Evolutionary conservation across 2,113 vertebrate species (phyloP).

Genomic region (Meriones unguiculatus): DNA sequence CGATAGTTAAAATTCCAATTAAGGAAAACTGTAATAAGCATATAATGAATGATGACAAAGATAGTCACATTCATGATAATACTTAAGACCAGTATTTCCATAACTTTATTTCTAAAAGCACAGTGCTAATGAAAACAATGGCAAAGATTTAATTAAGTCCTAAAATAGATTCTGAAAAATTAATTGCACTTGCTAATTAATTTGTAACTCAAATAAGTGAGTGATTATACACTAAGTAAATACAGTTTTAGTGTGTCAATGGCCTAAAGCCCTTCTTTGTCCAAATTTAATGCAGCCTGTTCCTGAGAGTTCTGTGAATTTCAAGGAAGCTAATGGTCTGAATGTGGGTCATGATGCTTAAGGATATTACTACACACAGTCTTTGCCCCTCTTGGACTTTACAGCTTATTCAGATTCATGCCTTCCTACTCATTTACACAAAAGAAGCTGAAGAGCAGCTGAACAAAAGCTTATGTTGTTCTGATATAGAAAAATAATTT

Average conservation of each 20-base stretch:
- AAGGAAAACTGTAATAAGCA: conserved; percentile 57
- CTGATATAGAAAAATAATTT: conserved; percentile 19
- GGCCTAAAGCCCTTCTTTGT: conserved; percentile 36
- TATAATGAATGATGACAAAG: conserved; percentile 58
- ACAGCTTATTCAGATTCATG: background rate
- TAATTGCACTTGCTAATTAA: conserved; percentile 66
- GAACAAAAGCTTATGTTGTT: conserved; percentile 17
- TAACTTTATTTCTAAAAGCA: conserved; percentile 67
- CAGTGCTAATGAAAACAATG: conserved; percentile 64
- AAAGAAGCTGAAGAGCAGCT: background rate
- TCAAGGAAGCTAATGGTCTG: background rate
- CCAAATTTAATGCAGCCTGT: background rate
- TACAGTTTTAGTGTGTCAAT: background rate
- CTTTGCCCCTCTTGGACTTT: background rate
- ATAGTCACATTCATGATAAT: conserved; percentile 62
- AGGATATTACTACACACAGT: background rate
- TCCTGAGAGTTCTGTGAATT: conserved; percentile 27
- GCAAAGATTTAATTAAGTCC: conserved; percentile 73
- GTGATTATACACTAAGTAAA: conserved; percentile 58
- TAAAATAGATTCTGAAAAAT: conserved; percentile 73
- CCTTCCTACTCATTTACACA: background rate
- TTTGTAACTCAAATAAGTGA: conserved; percentile 44
- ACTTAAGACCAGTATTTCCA: conserved; percentile 55
- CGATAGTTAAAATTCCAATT: conserved; percentile 73
- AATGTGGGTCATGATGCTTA: conserved; percentile 7